phyloP scores from a whole-genome alignment of 2,797 vertebrate species.

The Limnodromus scolopaceus region DNA sequence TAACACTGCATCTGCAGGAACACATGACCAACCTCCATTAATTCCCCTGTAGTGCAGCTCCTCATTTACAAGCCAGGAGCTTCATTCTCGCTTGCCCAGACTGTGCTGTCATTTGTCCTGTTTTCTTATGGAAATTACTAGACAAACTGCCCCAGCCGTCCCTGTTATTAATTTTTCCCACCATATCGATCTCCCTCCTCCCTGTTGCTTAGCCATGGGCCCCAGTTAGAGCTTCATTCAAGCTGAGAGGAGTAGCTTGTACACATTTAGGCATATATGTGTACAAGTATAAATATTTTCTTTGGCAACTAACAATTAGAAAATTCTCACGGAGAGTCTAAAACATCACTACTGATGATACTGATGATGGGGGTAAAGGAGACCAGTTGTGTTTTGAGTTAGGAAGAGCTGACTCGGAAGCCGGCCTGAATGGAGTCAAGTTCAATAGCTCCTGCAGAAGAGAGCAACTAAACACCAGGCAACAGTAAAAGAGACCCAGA shows the following conservation, averaged over 20 bases:
- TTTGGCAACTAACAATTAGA: background rate
- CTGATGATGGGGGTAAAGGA: background rate
- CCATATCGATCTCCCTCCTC: background rate
- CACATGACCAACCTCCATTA: background rate
- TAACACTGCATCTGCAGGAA: background rate
- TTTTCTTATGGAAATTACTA: background rate
- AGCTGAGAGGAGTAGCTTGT: background rate
- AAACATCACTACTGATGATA: background rate
- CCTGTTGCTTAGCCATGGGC: rapidly evolving
- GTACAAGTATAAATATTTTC: background rate
- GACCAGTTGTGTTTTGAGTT: background rate
- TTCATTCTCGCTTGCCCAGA: background rate
- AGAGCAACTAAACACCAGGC: background rate
- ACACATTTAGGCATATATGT: background rate
- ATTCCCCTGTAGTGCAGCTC: background rate
- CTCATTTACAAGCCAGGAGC: background rate
- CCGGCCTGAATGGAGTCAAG: background rate
- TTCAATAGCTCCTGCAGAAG: background rate
- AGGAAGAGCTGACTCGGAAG: background rate
- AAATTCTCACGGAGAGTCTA: background rate
- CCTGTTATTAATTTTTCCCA: background rate
- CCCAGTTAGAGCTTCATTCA: background rate
- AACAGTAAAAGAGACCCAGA: background rate
- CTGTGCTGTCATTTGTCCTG: background rate
- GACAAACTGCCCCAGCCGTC: background rate